A percentile compares a stretch with the other conserved stretches of the same genome.
phyloP scores from a whole-genome alignment of 2,888 invertebrate species.

The Volucella inflata region DNA sequence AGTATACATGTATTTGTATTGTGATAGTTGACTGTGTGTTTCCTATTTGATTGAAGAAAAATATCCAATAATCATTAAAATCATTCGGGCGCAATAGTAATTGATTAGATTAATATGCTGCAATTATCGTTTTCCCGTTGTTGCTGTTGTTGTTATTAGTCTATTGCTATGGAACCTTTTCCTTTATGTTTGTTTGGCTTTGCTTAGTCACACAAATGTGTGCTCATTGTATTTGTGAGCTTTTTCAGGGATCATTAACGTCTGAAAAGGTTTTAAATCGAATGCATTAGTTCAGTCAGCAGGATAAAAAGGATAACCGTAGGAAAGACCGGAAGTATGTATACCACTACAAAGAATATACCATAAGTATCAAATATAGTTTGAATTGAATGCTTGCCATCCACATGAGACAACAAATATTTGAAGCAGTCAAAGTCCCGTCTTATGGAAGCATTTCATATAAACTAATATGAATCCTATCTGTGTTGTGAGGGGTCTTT shows the following conservation, averaged over 20 bases:
- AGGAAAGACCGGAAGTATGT: not conserved
- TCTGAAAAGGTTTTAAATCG: slow-evolving; percentile 69
- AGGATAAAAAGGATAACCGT: slow-evolving; percentile 45
- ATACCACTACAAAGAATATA: not conserved
- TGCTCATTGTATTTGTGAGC: slow-evolving; percentile 16
- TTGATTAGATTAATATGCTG: slow-evolving; percentile 74
- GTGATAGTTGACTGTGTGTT: slow-evolving; percentile 29
- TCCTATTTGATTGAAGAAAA: slow-evolving; percentile 64
- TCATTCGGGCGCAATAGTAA: slow-evolving; percentile 64
- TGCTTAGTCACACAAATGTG: not conserved
- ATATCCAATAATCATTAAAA: slow-evolving; percentile 72
- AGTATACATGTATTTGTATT: slow-evolving; percentile 21
- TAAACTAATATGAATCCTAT: too few species aligned
- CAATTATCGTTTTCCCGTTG: slow-evolving; percentile 70
- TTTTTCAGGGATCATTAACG: slow-evolving; percentile 68
- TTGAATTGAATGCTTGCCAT: not conserved
- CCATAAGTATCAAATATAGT: slow-evolving; percentile 6
- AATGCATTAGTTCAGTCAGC: slow-evolving; percentile 69
- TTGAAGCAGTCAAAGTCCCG: too few species aligned
- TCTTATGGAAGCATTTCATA: too few species aligned
- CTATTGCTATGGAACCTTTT: too few species aligned
- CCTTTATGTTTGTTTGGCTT: not conserved
- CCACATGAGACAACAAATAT: too few species aligned
- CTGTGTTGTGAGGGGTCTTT: too few species aligned
- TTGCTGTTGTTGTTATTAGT: slow-evolving; percentile 1